phyloP scores from a whole-genome alignment of 2,113 vertebrate genomes.

The Oncorhynchus nerka region DNA sequence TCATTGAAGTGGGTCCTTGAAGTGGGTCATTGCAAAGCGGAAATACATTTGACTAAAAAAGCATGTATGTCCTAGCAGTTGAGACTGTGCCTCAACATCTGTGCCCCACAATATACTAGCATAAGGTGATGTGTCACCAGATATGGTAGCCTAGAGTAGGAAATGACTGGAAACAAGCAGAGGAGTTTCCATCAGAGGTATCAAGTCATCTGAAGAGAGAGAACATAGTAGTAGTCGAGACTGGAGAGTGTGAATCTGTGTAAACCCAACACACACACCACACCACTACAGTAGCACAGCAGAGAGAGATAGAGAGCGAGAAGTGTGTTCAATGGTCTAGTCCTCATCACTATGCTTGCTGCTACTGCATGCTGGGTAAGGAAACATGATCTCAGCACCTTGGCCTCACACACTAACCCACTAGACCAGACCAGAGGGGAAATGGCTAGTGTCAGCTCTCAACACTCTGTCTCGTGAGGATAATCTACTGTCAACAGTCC shows the following conservation, averaged over 20 bases:
- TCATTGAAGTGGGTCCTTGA: too few relatives aligned
- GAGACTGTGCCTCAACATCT: background rate
- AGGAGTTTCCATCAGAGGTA: background rate
- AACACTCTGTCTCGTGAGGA: conserved; percentile 36
- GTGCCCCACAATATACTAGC: background rate
- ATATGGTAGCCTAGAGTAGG: background rate
- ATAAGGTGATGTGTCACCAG: background rate
- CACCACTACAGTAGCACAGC: background rate
- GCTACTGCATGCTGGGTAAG: conserved; percentile 39
- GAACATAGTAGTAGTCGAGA: too few relatives aligned
- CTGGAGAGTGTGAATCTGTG: background rate
- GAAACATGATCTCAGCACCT: conserved; percentile 31
- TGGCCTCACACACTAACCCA: too few relatives aligned
- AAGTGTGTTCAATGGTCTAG: background rate
- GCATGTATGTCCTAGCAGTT: conserved; percentile 15
- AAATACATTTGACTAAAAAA: too few relatives aligned
- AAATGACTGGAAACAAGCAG: too few relatives aligned
- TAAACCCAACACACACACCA: background rate
- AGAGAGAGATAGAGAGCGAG: too few relatives aligned
- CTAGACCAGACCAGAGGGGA: too few relatives aligned
- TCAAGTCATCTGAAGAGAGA: background rate
- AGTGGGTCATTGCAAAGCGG: too few relatives aligned
- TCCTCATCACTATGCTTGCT: conserved; percentile 19
- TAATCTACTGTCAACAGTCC: background rate
- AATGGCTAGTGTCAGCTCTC: too few relatives aligned